Evolutionary conservation across 2,797 vertebrate genomes (phyloP), one percentile per base, ranked within the genome.

Genomic region (Diplodus puntazzo): DNA sequence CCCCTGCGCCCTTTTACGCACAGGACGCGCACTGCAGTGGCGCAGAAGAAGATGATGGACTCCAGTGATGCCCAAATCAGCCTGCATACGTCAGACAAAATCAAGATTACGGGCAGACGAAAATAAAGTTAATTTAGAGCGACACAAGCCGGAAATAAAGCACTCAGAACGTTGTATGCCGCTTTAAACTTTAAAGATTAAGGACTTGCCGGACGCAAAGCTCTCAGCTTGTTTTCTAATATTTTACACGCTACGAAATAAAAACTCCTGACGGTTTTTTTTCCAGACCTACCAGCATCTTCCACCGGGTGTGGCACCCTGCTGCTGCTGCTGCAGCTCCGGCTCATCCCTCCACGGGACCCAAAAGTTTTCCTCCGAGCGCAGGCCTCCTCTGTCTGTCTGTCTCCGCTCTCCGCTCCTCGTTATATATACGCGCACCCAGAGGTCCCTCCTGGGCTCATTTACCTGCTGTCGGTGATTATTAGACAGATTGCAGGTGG

Each of bases 401-500:
- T 4, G 73, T 58, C 67, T 46, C 12, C 11, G 42, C 42, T 45
- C 43, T 34, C 1, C 34, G 43, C 55, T 69, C 64, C 73, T 59
- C 68, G 16, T 89, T 27, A 27, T 94, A 76, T 94, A 92, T 91
- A 88, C 64, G 10, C 17, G 62, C 72, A 75, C 25, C 64, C 59
- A 16, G 7, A 72, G 64, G 60, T 82, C 74, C 55, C 11, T 23
- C 50, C 73, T 3, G 49, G 66, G 69, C 77, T 92, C 92, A 88
- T 88, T 88, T 89, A 93, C 95, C 95, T 95, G 93, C 95, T 95
- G 95, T 92, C 87, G 86, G 84, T 88, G 86, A 94, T 88, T 90
- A 91, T 94, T 93, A 91, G 92, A 90, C 91, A 93, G 92, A 94
- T 93, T 94, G 89, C 88, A 85, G 81, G 88, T 92, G 92, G 92